phyloP scores from a whole-genome alignment of 2,888 invertebrate genomes.

The Drosophila neoperkinsi region DNA sequence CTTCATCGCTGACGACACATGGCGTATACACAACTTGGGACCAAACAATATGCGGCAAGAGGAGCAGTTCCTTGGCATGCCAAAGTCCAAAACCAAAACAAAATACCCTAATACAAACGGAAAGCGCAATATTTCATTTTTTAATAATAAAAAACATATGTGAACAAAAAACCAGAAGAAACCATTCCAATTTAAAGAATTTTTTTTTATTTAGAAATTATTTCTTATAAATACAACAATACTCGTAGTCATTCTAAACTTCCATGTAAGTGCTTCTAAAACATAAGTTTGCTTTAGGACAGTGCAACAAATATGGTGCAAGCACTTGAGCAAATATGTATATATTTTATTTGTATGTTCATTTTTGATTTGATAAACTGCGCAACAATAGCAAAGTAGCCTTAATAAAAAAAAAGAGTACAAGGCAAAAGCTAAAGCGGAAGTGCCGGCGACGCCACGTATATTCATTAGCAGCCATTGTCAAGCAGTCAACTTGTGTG shows the following conservation, averaged over 20 bases:
- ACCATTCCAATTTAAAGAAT: background rate
- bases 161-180: background rate
- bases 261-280: background rate
- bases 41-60: background rate
- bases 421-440: constrained; percentile 44
- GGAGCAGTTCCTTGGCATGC: background rate
- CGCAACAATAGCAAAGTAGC: background rate
- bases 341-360: background rate
- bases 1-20: constrained; percentile 37
- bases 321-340: background rate
- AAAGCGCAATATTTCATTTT: background rate
- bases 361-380: background rate
- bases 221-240: background rate
- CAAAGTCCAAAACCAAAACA: background rate
- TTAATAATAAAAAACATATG: background rate
- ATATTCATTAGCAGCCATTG: constrained; percentile 77
- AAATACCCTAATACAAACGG: background rate
- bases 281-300: background rate
- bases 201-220: background rate
- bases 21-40: constrained; percentile 63
- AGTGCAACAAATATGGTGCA: background rate
- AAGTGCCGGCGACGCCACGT: constrained; percentile 67
- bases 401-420: background rate
- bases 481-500: constrained; percentile 38
- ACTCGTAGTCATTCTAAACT: background rate